These are phyloP conservation scores for Ceratotherium simum DNA, from an alignment of 2,113 vertebrate genomes.

Conservation along the genomic window DNA sequence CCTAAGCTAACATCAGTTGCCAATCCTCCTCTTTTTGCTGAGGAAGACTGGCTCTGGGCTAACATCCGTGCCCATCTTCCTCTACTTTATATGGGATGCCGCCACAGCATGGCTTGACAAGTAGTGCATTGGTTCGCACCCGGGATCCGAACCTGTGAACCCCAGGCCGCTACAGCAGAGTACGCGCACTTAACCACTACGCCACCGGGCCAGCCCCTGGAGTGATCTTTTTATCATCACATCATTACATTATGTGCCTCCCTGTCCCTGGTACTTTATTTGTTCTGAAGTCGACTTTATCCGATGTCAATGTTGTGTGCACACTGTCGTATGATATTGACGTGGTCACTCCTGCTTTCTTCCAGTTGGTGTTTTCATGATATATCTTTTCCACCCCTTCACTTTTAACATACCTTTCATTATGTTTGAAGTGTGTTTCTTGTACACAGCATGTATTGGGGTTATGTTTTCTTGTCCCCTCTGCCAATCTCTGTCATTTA, in stretches of 20 bases:
- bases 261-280: neutral
- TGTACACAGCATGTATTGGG: fast-evolving
- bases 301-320: fast-evolving
- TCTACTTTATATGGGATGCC: too few relatives aligned
- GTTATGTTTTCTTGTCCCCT: too few relatives aligned
- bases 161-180: too few relatives aligned
- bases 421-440: neutral
- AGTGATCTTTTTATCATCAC: neutral
- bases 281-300: neutral
- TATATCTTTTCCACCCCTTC: fast-evolving
- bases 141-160: too few relatives aligned
- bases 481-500: neutral
- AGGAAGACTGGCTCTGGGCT: too few relatives aligned
- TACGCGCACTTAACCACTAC: too few relatives aligned
- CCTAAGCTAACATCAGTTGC: too few relatives aligned
- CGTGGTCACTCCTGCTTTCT: neutral
- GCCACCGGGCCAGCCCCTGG: too few relatives aligned
- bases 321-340: fast-evolving
- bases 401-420: neutral
- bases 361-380: fast-evolving
- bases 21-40: too few relatives aligned
- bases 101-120: too few relatives aligned
- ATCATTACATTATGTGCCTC: fast-evolving
- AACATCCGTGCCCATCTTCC: too few relatives aligned
- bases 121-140: too few relatives aligned